phyloP scores from a whole-genome alignment of 2,797 vertebrate genomes.

The Percopsis omiscomaycus region DNA sequence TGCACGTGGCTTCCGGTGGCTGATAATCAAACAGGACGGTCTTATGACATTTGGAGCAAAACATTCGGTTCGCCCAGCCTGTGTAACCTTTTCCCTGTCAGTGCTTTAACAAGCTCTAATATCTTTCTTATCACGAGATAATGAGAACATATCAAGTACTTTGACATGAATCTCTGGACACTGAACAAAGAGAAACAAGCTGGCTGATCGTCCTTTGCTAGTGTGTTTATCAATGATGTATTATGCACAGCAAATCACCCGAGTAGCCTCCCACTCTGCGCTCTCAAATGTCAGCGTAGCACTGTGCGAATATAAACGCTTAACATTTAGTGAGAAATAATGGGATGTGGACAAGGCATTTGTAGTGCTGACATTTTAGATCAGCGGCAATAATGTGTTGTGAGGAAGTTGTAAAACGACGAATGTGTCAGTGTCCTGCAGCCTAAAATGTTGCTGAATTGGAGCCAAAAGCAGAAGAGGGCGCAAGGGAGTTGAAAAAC shows the following conservation, averaged over 20 bases:
- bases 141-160: conserved; percentile 23
- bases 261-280: conserved; percentile 32
- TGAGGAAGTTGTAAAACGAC: conserved; percentile 68
- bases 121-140: conserved; percentile 30
- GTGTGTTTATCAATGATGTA: conserved; percentile 56
- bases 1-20: neutral
- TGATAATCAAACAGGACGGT: conserved; percentile 21
- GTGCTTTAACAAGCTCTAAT: conserved; percentile 28
- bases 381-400: conserved; percentile 73
- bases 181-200: conserved; percentile 5
- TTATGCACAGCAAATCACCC: conserved; percentile 50
- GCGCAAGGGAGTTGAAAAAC: conserved; percentile 57
- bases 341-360: conserved; percentile 71
- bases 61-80: conserved; percentile 25
- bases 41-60: conserved; percentile 48
- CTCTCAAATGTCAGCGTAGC: conserved; percentile 73
- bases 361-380: conserved; percentile 79
- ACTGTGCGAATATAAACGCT: conserved; percentile 69
- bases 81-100: conserved; percentile 39
- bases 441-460: conserved; percentile 64
- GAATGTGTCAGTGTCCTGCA: conserved; percentile 66
- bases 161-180: conserved; percentile 17
- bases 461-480: conserved; percentile 57
- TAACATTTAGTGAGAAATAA: conserved; percentile 73
- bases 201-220: conserved; percentile 56